Percentiles rank a stretch among this genome's conserved stretches.
phyloP scores from a whole-genome alignment of 2,797 vertebrate species.

The Neosalanx taihuensis region DNA sequence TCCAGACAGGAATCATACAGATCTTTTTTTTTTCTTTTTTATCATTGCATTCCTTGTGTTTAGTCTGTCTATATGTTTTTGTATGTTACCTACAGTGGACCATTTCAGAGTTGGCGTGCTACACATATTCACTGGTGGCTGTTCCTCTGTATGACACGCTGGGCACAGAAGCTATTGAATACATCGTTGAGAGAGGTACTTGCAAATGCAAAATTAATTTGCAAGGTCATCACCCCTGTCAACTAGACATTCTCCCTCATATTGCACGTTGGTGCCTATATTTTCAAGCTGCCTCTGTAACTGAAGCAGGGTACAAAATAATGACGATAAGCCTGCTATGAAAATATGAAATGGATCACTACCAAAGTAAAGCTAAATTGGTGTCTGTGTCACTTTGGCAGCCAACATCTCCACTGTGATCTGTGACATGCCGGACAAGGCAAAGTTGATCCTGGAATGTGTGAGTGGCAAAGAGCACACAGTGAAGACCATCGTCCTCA shows the following conservation, averaged over 20 bases:
- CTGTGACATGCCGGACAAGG: slow-evolving; percentile 88
- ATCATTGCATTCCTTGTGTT: background rate
- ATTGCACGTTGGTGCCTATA: background rate
- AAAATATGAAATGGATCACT: background rate
- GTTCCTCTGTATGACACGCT: slow-evolving; percentile 95
- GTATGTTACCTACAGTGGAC: slow-evolving; percentile 80
- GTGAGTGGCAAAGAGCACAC: slow-evolving; percentile 69
- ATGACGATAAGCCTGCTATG: background rate
- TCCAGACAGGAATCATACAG: too few relatives aligned
- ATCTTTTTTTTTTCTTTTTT: background rate
- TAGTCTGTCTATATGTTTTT: background rate
- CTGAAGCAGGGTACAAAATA: background rate
- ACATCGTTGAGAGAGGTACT: slow-evolving; percentile 88
- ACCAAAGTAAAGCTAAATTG: background rate
- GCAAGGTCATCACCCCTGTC: background rate
- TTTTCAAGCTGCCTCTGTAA: background rate
- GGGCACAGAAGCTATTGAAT: slow-evolving; percentile 84
- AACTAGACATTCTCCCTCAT: background rate
- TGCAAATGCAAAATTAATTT: background rate
- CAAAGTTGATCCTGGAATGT: slow-evolving; percentile 75
- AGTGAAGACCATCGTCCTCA: slow-evolving; percentile 83
- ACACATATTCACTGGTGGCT: slow-evolving; percentile 87
- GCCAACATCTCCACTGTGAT: slow-evolving; percentile 85
- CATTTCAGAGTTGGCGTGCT: slow-evolving; percentile 91
- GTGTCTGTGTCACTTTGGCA: slow-evolving; percentile 50